A percentile compares a stretch with the other conserved stretches of the same genome.
These are phyloP conservation scores for Ips typographus DNA, from an alignment of 1,140 invertebrate genomes.

Conservation along the genomic window DNA sequence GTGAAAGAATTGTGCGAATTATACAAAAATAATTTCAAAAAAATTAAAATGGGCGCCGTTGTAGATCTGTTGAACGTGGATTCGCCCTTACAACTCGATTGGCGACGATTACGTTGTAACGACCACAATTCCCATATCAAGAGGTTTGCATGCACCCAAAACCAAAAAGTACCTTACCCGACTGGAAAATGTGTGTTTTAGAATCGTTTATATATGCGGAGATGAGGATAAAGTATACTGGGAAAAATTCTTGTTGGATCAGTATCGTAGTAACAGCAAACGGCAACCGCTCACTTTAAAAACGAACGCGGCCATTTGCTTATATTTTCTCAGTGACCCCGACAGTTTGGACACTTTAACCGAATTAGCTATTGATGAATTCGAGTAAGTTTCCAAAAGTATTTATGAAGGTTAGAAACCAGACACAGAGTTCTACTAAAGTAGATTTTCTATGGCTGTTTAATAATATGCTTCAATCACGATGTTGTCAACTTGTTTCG, in stretches of 20 bases:
- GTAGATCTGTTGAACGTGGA: constrained; percentile 33
- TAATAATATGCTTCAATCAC: too few relatives aligned
- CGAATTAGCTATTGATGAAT: constrained; percentile 33
- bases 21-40: constrained; percentile 35
- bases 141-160: constrained; percentile 24
- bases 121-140: constrained; percentile 33
- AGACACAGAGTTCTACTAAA: too few relatives aligned
- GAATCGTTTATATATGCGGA: constrained; percentile 21
- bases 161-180: too few relatives aligned
- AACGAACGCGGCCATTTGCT: constrained; percentile 44
- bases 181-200: neutral
- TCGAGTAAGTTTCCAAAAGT: constrained; percentile 35
- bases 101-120: constrained; percentile 9
- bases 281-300: constrained; percentile 23
- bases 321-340: constrained; percentile 40
- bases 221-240: constrained; percentile 17
- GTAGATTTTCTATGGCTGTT: too few relatives aligned
- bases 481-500: too few relatives aligned
- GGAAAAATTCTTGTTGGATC: constrained; percentile 26
- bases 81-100: constrained; percentile 32
- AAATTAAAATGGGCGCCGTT: constrained; percentile 34
- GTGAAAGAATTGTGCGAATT: constrained; percentile 42
- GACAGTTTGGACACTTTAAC: constrained; percentile 36
- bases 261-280: neutral
- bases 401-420: too few relatives aligned